Percentiles rank a stretch among this genome's conserved stretches.
Conservation (phyloP, 1,140 invertebrate species). For the Bombus fervidus region DNA sequence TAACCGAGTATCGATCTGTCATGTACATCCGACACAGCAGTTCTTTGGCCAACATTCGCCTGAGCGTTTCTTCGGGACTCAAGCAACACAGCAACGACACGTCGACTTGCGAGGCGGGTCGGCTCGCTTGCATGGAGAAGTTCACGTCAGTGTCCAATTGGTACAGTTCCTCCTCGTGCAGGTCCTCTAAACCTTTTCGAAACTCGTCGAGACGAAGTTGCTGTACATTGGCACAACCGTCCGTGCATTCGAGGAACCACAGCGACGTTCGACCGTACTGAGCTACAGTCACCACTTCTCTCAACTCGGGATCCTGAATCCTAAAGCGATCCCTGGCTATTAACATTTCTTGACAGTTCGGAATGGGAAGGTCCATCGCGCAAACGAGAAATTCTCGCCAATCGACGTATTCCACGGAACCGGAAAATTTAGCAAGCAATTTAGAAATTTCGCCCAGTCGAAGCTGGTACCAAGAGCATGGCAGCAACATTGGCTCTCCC, state of each 20-base stretch:
- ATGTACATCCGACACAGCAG: slow-evolving; percentile 84
- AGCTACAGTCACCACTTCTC: slow-evolving; percentile 77
- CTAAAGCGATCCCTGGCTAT: slow-evolving; percentile 78
- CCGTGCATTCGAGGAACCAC: slow-evolving; percentile 81
- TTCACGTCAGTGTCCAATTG: not conserved
- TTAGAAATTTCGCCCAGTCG: slow-evolving; percentile 79
- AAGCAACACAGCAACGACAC: no score
- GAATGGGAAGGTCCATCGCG: slow-evolving; percentile 82
- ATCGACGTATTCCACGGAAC: slow-evolving; percentile 80
- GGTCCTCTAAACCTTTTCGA: not conserved
- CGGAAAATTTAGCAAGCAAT: slow-evolving; percentile 81
- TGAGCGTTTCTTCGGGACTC: not conserved
- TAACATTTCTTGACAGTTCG: slow-evolving; percentile 82
- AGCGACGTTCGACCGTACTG: slow-evolving; percentile 77
- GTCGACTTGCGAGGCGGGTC: no score
- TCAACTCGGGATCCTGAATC: slow-evolving; percentile 77
- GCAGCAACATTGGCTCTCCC: slow-evolving; percentile 79
- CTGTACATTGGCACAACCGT: not conserved
- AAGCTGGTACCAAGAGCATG: slow-evolving; percentile 82
- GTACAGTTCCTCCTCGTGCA: slow-evolving; percentile 1
- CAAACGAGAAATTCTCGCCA: slow-evolving; percentile 86
- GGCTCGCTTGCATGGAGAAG: not conserved
- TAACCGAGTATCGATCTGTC: slow-evolving; percentile 78
- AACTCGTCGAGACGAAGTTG: slow-evolving; percentile 31
- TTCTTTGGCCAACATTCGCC: slow-evolving; percentile 78